phyloP scores from a whole-genome alignment of 1,140 invertebrate species.

The Eriosoma lanigerum region DNA sequence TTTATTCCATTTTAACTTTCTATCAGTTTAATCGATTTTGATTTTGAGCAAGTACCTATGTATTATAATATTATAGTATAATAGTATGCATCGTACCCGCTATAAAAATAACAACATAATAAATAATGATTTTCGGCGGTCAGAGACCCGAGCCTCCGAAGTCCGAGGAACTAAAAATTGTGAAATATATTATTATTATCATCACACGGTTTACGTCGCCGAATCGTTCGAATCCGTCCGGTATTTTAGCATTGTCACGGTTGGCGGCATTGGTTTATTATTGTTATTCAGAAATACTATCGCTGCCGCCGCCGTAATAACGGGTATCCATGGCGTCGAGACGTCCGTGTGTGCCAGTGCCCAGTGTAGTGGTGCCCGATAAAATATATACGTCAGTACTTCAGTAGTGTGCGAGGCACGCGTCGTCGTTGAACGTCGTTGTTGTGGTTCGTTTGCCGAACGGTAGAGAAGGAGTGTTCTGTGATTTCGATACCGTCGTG shows the following conservation, averaged over 20 bases:
- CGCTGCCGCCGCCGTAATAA: background rate
- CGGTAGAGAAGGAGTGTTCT: background rate
- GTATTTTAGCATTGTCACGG: background rate
- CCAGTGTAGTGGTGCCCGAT: background rate
- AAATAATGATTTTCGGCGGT: background rate
- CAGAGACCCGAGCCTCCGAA: background rate
- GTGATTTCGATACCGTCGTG: background rate
- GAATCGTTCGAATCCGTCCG: background rate
- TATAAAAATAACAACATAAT: background rate
- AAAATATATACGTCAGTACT: background rate
- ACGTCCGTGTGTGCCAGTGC: background rate
- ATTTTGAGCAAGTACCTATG: no score
- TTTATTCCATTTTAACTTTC: no score
- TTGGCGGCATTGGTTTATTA: constrained; percentile 26
- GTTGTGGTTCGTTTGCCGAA: background rate
- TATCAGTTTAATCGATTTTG: no score
- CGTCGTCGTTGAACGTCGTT: background rate
- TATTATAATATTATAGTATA: no score
- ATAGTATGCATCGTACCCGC: no score
- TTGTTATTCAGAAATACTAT: constrained; percentile 8
- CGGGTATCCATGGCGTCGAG: constrained; percentile 25
- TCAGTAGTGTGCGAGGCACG: constrained; percentile 47
- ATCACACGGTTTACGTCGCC: background rate
- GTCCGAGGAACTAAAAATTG: background rate
- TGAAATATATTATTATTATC: background rate